Evolutionary conservation across 2,888 invertebrate genomes (phyloP).

Genomic region (Papilio demoleus): DNA sequence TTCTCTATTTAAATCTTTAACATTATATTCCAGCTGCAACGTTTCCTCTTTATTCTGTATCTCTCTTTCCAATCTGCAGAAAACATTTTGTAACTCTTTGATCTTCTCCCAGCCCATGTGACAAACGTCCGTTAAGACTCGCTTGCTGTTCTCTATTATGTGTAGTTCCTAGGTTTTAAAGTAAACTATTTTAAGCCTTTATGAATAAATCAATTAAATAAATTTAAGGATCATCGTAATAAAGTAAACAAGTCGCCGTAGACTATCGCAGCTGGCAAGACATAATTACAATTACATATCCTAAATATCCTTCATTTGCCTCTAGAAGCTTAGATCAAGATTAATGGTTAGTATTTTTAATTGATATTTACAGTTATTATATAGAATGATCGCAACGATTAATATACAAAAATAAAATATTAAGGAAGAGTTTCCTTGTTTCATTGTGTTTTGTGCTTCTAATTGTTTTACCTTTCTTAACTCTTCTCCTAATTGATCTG

Average conservation of each 20-base stretch:
- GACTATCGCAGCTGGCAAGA: not conserved
- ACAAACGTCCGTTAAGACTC: conserved; percentile 72
- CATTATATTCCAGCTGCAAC: conserved; percentile 88
- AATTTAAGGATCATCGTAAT: not conserved
- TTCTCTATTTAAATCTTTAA: conserved; percentile 88
- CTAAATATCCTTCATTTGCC: too few species aligned
- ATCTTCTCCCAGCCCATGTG: conserved; percentile 90
- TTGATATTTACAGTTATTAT: too few species aligned
- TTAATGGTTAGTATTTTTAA: too few species aligned
- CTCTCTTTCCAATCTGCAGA: conserved; percentile 88
- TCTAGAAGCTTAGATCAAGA: too few species aligned
- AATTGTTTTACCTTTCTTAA: conserved; percentile 87
- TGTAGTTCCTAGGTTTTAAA: conserved; percentile 70
- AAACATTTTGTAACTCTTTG: conserved; percentile 88
- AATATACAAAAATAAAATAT: too few species aligned
- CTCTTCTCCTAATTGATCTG: conserved; percentile 90
- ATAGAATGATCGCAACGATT: too few species aligned
- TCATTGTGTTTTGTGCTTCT: too few species aligned
- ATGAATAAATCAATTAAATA: not conserved
- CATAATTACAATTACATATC: too few species aligned
- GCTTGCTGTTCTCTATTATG: conserved; percentile 75
- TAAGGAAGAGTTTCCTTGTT: too few species aligned
- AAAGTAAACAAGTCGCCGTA: not conserved
- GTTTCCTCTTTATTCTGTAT: conserved; percentile 92
- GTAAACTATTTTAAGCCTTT: conserved; percentile 7